Conservation (phyloP, 2,888 invertebrate species). For the Bellardia bayeri region DNA sequence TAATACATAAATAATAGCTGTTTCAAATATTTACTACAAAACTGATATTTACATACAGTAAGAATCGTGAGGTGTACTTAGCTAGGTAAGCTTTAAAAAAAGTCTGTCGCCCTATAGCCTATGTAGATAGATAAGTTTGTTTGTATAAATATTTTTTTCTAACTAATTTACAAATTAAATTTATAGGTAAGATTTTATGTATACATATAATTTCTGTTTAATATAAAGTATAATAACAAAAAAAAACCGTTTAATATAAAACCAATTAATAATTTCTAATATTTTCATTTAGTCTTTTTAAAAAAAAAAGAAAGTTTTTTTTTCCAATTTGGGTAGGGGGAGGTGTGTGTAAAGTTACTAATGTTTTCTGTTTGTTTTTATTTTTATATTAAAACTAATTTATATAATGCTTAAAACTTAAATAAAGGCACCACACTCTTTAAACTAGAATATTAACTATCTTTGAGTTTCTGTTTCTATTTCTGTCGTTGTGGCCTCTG, state of each 20-base stretch:
- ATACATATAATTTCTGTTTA: neutral
- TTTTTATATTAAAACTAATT: conserved; percentile 60
- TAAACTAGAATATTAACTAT: conserved; percentile 64
- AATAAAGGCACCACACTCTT: conserved; percentile 70
- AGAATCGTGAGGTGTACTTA: too few species aligned
- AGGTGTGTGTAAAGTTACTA: neutral
- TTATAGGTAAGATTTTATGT: conserved; percentile 10
- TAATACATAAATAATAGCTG: neutral
- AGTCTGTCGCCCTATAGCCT: too few species aligned
- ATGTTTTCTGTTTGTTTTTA: conserved; percentile 3
- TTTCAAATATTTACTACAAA: conserved; percentile 11
- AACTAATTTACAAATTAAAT: conserved; percentile 43
- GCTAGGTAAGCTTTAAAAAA: too few species aligned
- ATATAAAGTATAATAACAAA: neutral
- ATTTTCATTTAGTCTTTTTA: neutral
- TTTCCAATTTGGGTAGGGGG: neutral
- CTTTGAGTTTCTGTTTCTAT: conserved; percentile 59
- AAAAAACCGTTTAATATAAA: neutral
- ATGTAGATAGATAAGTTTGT: neutral
- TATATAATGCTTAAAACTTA: conserved; percentile 70
- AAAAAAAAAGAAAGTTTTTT: neutral
- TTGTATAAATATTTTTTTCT: conserved; percentile 7
- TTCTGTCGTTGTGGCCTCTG: conserved; percentile 37
- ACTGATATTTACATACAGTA: conserved; percentile 15
- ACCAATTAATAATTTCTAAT: neutral